Percentiles rank a stretch among this genome's conserved stretches.
These are phyloP conservation scores for Ochropacha duplaris DNA, from an alignment of 2,888 invertebrate genomes.

Conservation along the genomic window DNA sequence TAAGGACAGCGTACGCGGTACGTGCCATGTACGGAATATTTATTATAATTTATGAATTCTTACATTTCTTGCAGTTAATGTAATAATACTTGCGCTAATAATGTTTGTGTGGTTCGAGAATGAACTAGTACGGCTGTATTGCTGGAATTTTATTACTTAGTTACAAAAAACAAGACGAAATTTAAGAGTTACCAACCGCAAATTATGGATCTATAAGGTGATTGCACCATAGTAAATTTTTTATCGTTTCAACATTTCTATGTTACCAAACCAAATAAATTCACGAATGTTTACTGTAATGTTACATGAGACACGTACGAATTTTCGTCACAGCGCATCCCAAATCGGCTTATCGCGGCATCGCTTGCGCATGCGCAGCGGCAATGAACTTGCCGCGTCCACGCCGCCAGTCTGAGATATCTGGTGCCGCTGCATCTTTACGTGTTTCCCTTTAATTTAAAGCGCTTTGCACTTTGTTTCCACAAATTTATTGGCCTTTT, in stretches of 20 bases:
- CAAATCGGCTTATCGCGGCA: constrained; percentile 54
- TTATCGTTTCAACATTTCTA: background rate
- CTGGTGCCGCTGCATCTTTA: constrained; percentile 30
- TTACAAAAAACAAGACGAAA: no score
- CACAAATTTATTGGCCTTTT: background rate
- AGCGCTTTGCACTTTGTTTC: background rate
- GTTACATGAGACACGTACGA: constrained; percentile 20
- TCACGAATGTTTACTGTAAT: background rate
- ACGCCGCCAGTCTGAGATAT: constrained; percentile 16
- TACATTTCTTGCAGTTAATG: background rate
- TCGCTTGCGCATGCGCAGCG: constrained; percentile 49
- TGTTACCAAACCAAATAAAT: background rate
- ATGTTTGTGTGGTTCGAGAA: background rate
- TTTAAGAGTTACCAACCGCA: no score
- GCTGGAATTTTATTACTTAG: no score
- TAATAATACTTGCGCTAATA: background rate
- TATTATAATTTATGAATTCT: background rate
- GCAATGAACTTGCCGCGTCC: constrained; percentile 60
- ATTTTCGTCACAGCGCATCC: constrained; percentile 41
- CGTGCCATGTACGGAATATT: background rate
- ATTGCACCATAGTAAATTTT: background rate
- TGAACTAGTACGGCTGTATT: background rate
- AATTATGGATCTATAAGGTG: no score
- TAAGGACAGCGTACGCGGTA: constrained; percentile 1
- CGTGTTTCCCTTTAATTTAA: constrained; percentile 16